Evolutionary conservation across 2,888 invertebrate species (phyloP), one percentile per base, ranked within the genome.

Genomic region (Eupithecia exiguata): DNA sequence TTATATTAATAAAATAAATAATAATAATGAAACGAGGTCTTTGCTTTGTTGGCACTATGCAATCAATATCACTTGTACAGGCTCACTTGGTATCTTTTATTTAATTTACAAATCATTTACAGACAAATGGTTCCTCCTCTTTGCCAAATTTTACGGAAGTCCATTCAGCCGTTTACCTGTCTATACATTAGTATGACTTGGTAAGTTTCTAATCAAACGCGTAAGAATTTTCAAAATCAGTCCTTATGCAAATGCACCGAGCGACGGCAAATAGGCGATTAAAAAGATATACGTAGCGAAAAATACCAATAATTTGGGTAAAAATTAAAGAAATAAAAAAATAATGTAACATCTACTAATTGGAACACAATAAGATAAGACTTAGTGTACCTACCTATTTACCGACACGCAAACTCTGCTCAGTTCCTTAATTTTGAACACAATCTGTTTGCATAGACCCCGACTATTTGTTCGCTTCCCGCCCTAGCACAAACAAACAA

Each of bases 401-500:
- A n/a, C 49, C n/a, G 9, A n/a, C 49, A 49, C 7, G n/a, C 49
- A 49, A n/a, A 49, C n/a, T 49, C 49, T n/a, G 49, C 49, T 49
- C n/a, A 49, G 46, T 49, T 49, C 49, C n/a, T 53, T 21, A 53
- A 53, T 53, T 49, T n/a, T 14, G 12, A 53, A 53, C 0, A 53
- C 21, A 21, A 53, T 53, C 53, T 53, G 12, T 53, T 21, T 53
- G 21, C 53, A 7, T 21, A 9, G n/a, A 21, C 9, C 21, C 49
- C n/a, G 53, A 53, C 53, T 21, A 53, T 53, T 53, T 12, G 46
- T 53, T 18, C 58, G 1, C 9, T 46, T 18, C 18, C 73, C n/a
- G 36, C 21, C 36, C 69, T 70, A 67, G 46, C 30, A 0, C 12
- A 35, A 70, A 75, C 63, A 70, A 71, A 75, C 69, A 67, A 65